Evolutionary conservation across 1,140 invertebrate species (phyloP), one percentile per base, ranked within the genome.

Genomic region (Arctopsyche grandis): DNA sequence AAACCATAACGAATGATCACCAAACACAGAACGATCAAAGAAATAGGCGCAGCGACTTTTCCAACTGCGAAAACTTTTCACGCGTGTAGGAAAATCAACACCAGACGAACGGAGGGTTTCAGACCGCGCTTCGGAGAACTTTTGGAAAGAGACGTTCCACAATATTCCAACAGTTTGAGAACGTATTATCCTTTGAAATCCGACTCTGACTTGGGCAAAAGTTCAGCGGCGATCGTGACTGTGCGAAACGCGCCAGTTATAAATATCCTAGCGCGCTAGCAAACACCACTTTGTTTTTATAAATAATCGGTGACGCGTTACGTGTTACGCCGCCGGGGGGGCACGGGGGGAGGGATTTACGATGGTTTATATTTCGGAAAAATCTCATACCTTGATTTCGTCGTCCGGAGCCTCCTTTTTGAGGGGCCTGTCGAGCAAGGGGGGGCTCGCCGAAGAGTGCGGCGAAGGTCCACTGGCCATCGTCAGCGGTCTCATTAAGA

Each of bases 341-440:
- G 7, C 7, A 38, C 29, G 29, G n/a, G n/a, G n/a, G n/a, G n/a
- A n/a, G n/a, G n/a, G n/a, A n/a, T n/a, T n/a, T n/a, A n/a, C n/a
- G n/a, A n/a, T n/a, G n/a, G n/a, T n/a, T n/a, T n/a, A n/a, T n/a
- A n/a, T n/a, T n/a, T n/a, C n/a, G n/a, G 29, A 38, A 38, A 38
- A 38, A 38, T 0, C n/a, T 46, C 10, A 84, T 84, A 89, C 88
- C 86, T 89, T 89, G 78, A 88, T 89, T 84, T 89, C 88, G 84
- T 89, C 88, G 84, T 89, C 88, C 5, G 82, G 80, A 78, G 86
- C 87, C 80, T 89, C 87, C 83, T 89, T 89, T 84, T 89, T 89
- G 81, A 89, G 85, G 12, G 56, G 60, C 63, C 80, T 82, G 0
- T 85, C 85, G 12, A 85, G 78, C 75, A 84, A 83, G 5, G 85